phyloP scores from a whole-genome alignment of 2,888 invertebrate species.

The Macrophya alboannulata region DNA sequence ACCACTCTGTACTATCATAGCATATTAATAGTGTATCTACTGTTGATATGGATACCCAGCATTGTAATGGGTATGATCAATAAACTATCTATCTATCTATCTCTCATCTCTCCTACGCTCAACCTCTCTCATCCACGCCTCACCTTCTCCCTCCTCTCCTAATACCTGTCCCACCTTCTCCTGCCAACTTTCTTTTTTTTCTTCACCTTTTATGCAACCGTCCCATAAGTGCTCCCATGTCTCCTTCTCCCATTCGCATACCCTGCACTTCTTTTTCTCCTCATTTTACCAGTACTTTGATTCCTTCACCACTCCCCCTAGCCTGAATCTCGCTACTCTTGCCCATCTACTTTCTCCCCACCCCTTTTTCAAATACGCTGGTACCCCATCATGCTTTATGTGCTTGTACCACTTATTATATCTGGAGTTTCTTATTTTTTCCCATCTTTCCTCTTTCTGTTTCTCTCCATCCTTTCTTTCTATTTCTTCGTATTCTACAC shows the following conservation, averaged over 20 bases:
- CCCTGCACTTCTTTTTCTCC: background rate
- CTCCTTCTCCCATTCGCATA: too few species aligned
- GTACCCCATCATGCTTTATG: background rate
- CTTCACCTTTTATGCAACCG: too few species aligned
- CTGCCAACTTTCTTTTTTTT: too few species aligned
- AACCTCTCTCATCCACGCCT: background rate
- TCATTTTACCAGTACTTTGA: background rate
- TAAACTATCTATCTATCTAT: too few species aligned
- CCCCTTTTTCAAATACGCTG: background rate
- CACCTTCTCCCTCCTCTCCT: too few species aligned
- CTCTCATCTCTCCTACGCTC: background rate
- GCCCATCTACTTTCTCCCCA: background rate
- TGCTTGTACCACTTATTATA: background rate
- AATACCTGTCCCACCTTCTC: too few species aligned
- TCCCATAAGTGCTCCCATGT: too few species aligned
- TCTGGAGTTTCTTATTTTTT: background rate
- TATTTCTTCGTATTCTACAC: slow-evolving; percentile 9
- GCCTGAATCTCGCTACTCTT: background rate
- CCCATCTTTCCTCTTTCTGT: slow-evolving; percentile 20
- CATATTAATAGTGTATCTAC: too few species aligned
- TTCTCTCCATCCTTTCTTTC: background rate
- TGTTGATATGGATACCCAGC: too few species aligned
- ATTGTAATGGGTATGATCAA: too few species aligned
- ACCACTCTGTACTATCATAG: too few species aligned
- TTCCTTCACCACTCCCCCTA: background rate